These are phyloP conservation scores for Linepithema humile DNA, from an alignment of 1,140 invertebrate genomes.

Conservation along the genomic window DNA sequence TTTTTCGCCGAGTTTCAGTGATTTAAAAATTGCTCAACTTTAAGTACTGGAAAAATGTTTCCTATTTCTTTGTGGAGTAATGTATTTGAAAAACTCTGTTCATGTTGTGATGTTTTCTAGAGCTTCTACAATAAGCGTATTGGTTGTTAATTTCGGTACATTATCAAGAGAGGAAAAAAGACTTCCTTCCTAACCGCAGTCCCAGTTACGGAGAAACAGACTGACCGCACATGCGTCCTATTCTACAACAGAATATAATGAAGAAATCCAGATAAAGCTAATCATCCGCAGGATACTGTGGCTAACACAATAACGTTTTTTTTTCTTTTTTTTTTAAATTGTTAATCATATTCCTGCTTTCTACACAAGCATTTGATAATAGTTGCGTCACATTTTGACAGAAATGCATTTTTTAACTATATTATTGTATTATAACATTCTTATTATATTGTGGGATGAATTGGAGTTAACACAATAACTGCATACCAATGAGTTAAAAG, in stretches of 20 bases:
- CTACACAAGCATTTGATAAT: not conserved
- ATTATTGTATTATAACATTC: too few relatives aligned
- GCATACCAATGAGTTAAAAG: not conserved
- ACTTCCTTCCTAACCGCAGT: constrained; percentile 67
- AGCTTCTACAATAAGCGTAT: not conserved
- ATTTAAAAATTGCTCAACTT: too few relatives aligned
- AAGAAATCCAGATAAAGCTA: constrained; percentile 45
- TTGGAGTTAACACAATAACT: not conserved
- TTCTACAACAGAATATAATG: too few relatives aligned
- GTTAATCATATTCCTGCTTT: constrained; percentile 12
- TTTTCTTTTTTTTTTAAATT: constrained; percentile 1
- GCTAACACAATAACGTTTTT: constrained; percentile 25
- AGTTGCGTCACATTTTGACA: not conserved
- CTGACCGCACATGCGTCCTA: too few relatives aligned
- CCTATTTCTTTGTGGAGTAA: not conserved
- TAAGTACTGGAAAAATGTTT: too few relatives aligned
- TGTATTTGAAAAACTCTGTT: not conserved
- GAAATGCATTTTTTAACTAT: not conserved
- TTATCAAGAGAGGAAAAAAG: constrained; percentile 76
- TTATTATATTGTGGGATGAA: not conserved
- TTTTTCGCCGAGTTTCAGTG: too few relatives aligned
- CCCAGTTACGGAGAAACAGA: constrained; percentile 61
- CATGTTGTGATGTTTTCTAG: not conserved
- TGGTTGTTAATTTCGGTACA: constrained; percentile 53
- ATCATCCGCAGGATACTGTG: constrained; percentile 72